Percentiles rank a stretch among this genome's conserved stretches.
These are phyloP conservation scores for Agelastica alni DNA, from an alignment of 2,888 invertebrate species.

Conservation along the genomic window DNA sequence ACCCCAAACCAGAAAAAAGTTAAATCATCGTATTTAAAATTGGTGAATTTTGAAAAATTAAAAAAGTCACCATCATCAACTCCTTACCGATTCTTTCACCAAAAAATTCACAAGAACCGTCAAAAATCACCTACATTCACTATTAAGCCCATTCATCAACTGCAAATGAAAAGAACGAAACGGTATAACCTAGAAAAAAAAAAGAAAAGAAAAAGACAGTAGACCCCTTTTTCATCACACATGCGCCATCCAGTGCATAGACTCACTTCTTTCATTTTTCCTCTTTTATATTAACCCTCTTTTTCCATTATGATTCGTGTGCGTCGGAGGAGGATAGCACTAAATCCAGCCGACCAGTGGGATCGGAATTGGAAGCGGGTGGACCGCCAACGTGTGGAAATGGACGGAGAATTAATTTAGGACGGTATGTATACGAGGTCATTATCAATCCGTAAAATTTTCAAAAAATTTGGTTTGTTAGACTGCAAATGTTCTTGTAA, in stretches of 20 bases:
- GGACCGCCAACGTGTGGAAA: conserved; percentile 8
- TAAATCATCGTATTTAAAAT: too few species aligned
- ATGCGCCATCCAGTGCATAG: conserved; percentile 43
- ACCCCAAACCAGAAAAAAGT: too few species aligned
- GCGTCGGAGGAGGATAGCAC: conserved; percentile 23
- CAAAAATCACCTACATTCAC: conserved; percentile 13
- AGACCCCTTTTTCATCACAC: conserved; percentile 39
- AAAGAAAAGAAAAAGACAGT: conserved; percentile 32
- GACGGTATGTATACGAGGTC: not conserved
- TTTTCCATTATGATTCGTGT: too few species aligned
- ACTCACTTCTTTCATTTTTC: conserved; percentile 46
- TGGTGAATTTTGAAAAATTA: too few species aligned
- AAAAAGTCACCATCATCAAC: too few species aligned
- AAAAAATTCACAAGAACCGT: conserved; percentile 16
- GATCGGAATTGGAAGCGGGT: conserved; percentile 8
- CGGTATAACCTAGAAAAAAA: conserved; percentile 34
- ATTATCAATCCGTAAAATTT: too few species aligned
- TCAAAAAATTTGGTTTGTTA: too few species aligned
- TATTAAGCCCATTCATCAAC: conserved; percentile 39
- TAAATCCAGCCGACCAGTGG: conserved; percentile 12
- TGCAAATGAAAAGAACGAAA: conserved; percentile 37
- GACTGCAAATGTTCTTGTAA: too few species aligned
- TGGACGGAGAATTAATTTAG: not conserved
- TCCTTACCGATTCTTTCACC: not conserved
- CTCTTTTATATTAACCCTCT: conserved; percentile 40